Evolutionary conservation across 1,140 invertebrate genomes (phyloP).

Genomic region (Aethina tumida): DNA sequence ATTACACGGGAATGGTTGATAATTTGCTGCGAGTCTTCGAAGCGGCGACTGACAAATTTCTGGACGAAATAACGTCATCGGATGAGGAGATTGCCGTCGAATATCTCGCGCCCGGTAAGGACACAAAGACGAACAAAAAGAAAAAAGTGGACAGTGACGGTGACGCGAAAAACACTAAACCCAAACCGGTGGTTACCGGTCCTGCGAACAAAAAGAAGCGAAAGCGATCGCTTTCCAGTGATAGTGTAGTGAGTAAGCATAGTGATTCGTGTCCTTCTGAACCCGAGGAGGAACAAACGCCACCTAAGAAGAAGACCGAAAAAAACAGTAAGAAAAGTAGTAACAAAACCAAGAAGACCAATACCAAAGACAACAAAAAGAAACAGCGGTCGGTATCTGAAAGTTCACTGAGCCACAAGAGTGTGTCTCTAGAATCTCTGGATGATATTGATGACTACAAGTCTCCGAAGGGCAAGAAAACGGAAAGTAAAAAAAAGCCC

Average conservation of each 20-base stretch:
- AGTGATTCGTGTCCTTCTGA: slow-evolving; percentile 11
- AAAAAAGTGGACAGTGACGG: slow-evolving; percentile 14
- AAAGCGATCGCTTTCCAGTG: no score
- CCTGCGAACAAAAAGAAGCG: no score
- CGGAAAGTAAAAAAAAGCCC: slow-evolving; percentile 26
- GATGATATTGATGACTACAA: slow-evolving; percentile 5
- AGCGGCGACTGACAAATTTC: slow-evolving; percentile 65
- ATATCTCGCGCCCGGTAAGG: slow-evolving; percentile 38
- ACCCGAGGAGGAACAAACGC: slow-evolving; percentile 20
- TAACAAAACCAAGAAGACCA: slow-evolving; percentile 5
- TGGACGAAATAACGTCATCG: slow-evolving; percentile 68
- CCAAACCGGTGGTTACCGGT: no score
- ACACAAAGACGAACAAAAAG: slow-evolving; percentile 12
- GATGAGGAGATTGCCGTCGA: slow-evolving; percentile 62
- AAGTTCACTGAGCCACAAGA: no score
- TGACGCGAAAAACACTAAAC: no score
- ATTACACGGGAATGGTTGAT: slow-evolving; percentile 81
- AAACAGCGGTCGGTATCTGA: no score
- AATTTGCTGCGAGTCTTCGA: slow-evolving; percentile 71
- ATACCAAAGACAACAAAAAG: slow-evolving; percentile 11
- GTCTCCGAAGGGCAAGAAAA: slow-evolving; percentile 6
- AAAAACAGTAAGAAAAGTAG: slow-evolving; percentile 12
- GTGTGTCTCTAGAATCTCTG: no score
- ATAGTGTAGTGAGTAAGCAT: no score
- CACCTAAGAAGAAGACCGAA: slow-evolving; percentile 18